phyloP scores from a whole-genome alignment of 2,888 invertebrate genomes.

The Anarsia innoxiella region DNA sequence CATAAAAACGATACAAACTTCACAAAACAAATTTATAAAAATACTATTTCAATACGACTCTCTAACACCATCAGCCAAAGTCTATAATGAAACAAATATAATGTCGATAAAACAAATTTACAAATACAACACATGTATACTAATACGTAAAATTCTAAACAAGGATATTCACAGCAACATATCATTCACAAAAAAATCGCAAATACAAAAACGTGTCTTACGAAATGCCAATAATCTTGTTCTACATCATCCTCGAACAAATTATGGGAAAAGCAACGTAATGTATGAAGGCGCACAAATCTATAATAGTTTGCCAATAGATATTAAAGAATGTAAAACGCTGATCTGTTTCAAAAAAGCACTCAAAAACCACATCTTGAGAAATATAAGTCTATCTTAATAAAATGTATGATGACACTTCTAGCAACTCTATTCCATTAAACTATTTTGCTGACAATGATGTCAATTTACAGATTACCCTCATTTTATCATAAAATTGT shows the following conservation, averaged over 20 bases:
- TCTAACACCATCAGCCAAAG: slow-evolving; percentile 7
- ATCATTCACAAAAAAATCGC: neutral
- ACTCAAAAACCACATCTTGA: neutral
- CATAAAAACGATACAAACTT: slow-evolving; percentile 2
- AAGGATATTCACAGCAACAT: slow-evolving; percentile 5
- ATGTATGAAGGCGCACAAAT: slow-evolving; percentile 7
- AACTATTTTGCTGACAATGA: no score
- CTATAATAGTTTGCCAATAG: slow-evolving; percentile 1
- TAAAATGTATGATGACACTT: no score
- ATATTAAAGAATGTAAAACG: slow-evolving; percentile 4
- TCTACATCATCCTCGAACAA: slow-evolving; percentile 3
- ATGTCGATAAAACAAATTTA: slow-evolving; percentile 9
- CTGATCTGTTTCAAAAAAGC: neutral
- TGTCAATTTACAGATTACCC: no score
- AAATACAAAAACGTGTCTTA: slow-evolving; percentile 1
- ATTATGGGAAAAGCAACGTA: slow-evolving; percentile 5
- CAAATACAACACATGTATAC: slow-evolving; percentile 5
- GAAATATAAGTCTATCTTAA: neutral
- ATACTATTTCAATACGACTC: slow-evolving; percentile 10
- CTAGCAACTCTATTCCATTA: no score
- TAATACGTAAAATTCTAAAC: slow-evolving; percentile 8
- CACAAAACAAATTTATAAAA: slow-evolving; percentile 9
- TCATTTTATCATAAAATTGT: no score
- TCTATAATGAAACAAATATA: slow-evolving; percentile 10
- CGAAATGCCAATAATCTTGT: slow-evolving; percentile 5